Percentiles rank a stretch among this genome's conserved stretches.
These are phyloP conservation scores for Plagodis dolabraria DNA, from an alignment of 2,888 invertebrate genomes.

Conservation along the genomic window DNA sequence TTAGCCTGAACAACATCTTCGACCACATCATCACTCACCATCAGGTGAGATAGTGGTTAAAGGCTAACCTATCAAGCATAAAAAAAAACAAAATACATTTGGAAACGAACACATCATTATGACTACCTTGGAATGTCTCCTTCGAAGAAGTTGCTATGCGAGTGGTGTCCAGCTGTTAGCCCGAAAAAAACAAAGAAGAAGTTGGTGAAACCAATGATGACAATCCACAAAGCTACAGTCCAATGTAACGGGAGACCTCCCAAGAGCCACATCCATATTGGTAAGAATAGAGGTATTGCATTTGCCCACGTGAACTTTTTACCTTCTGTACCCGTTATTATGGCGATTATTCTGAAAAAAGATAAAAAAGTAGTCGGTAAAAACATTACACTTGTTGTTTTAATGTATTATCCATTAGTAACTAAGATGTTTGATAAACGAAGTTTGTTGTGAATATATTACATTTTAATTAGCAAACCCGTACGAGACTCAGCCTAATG, in stretches of 20 bases:
- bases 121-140: constrained; percentile 89
- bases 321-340: constrained; percentile 50
- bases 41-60: too few species aligned
- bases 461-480: too few species aligned
- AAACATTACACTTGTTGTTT: neutral
- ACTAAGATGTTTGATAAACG: too few species aligned
- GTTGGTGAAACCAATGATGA: constrained; percentile 79
- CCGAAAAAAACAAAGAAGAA: constrained; percentile 87
- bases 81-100: too few species aligned
- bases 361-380: neutral
- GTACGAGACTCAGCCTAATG: too few species aligned
- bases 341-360: constrained; percentile 52
- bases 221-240: constrained; percentile 82
- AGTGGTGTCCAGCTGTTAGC: constrained; percentile 92
- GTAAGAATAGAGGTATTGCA: constrained; percentile 63
- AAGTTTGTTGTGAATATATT: too few species aligned
- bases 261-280: constrained; percentile 69
- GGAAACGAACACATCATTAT: too few species aligned
- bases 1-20: too few species aligned
- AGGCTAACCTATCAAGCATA: too few species aligned
- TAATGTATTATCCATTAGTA: too few species aligned
- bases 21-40: too few species aligned
- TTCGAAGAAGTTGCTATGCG: constrained; percentile 92
- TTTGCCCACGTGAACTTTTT: constrained; percentile 57
- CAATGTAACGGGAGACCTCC: constrained; percentile 61